Conservation (phyloP, 2,888 invertebrate species). For the Pheosia gnoma region DNA sequence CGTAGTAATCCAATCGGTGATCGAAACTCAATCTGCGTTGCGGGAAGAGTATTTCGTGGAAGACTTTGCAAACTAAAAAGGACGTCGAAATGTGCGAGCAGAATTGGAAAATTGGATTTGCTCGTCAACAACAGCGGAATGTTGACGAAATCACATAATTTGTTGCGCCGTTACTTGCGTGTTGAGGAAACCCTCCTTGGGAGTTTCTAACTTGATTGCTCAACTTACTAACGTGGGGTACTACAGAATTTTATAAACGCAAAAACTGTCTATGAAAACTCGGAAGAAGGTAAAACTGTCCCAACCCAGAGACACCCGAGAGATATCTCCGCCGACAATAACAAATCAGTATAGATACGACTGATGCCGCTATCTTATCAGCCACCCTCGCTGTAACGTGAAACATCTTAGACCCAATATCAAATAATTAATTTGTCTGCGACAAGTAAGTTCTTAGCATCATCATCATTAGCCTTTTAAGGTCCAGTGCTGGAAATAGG, state of each 20-base stretch:
- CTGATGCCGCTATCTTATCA: slow-evolving; percentile 36
- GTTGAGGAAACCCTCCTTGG: background rate
- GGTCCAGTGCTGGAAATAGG: too few relatives aligned
- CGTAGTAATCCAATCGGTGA: slow-evolving; percentile 12
- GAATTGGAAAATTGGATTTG: slow-evolving; percentile 31
- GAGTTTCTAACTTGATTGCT: slow-evolving; percentile 7
- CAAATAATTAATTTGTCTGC: background rate
- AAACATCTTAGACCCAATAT: too few relatives aligned
- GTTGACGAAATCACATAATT: slow-evolving; percentile 20
- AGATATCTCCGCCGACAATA: slow-evolving; percentile 26
- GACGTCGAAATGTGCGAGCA: slow-evolving; percentile 22
- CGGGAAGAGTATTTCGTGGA: slow-evolving; percentile 20
- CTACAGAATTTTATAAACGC: background rate
- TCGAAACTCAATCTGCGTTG: slow-evolving; percentile 24
- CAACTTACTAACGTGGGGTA: slow-evolving; percentile 9
- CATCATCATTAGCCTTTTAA: too few relatives aligned
- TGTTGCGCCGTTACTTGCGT: slow-evolving; percentile 12
- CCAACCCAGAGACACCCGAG: too few relatives aligned
- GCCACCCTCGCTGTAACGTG: slow-evolving; percentile 32
- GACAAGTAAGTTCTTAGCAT: background rate
- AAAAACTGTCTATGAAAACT: too few relatives aligned
- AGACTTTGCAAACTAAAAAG: slow-evolving; percentile 20
- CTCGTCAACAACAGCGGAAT: slow-evolving; percentile 13
- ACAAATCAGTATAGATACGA: slow-evolving; percentile 33
- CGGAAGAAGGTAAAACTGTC: too few relatives aligned